Base-by-base conservation (phyloP, 2,113 vertebrate species). In the Copsychus sechellarum region DNA sequence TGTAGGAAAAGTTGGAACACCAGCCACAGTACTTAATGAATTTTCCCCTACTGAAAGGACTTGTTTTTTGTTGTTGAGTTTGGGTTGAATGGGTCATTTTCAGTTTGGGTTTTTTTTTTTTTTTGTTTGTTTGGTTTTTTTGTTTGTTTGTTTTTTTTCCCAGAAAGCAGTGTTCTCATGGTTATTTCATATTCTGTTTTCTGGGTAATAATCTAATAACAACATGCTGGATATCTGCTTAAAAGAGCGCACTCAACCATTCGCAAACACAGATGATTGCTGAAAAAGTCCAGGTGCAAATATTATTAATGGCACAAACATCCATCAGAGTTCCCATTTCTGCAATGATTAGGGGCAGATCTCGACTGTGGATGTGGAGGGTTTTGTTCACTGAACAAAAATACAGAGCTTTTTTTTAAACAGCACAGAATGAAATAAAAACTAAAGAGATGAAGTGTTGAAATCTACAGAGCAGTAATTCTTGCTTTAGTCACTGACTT, bases 381-480 rank as follows among this genome's bases (percentile, higher is more conserved):
- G 0, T 25, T 90, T 85, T 80, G 8, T 66, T 90, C 47, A 73
- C 64, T 17, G 12, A 61, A 60, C 5, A 73, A 29, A 85, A 82
- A 87, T 3, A 48, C 2, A 28, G 9, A 54, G 0, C 7, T 34
- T 85, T 71, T 82, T 74, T 11, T 56, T 54, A 66, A 82, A 19
- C 19, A 80, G 31, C 6, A 4, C 4, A 50, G 45, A 90, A 77
- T 34, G 3, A 85, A 91, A 91, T 31, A 19, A 92, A 92, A 95
- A 70, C 33, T 78, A 31, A 86, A 61, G 47, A 85, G 26, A 69
- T 61, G 45, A 73, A 91, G 54, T 73, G 50, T 11, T 86, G 81
- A 87, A 90, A 76, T 76, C 33, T 70, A 51, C 8, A 79, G 29
- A 82, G 24, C 56, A 74, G 69, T 81, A 81, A 91, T 84, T 91